Conservation (phyloP, 2,888 invertebrate genomes). For the Sesia bembeciformis region DNA sequence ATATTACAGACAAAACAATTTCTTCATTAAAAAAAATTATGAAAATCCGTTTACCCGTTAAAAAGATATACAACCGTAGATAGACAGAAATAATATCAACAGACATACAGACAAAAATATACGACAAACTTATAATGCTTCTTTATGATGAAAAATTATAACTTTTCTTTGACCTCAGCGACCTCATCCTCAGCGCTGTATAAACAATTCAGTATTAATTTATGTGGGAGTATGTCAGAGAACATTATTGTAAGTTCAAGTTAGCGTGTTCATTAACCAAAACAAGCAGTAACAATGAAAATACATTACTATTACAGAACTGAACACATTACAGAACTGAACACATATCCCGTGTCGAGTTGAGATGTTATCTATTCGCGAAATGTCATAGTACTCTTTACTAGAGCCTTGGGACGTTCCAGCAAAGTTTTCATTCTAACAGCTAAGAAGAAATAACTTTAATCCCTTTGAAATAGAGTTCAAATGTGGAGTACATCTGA, state of each 20-base stretch:
- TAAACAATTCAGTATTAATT: too few species aligned
- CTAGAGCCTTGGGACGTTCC: not conserved
- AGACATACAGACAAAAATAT: too few species aligned
- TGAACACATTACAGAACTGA: not conserved
- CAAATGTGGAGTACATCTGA: constrained; percentile 10
- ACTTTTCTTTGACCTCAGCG: too few species aligned
- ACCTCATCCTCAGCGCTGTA: too few species aligned
- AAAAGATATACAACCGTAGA: too few species aligned
- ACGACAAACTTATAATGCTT: too few species aligned
- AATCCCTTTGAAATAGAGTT: constrained; percentile 9
- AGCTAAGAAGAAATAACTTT: constrained; percentile 5
- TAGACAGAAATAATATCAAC: too few species aligned
- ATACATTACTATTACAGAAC: not conserved
- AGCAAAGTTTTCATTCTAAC: not conserved
- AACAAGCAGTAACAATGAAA: not conserved
- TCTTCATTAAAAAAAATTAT: too few species aligned
- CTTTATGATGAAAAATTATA: too few species aligned
- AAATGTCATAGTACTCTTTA: constrained; percentile 4
- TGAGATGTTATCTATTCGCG: constrained; percentile 4
- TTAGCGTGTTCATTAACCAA: not conserved
- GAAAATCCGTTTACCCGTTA: too few species aligned
- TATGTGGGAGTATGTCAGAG: too few species aligned
- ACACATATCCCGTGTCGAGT: constrained; percentile 2
- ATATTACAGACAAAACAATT: too few species aligned
- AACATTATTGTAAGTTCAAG: not conserved